These are phyloP conservation scores for Malurus splendens DNA, from an alignment of 2,797 vertebrate genomes.

Conservation along the genomic window DNA sequence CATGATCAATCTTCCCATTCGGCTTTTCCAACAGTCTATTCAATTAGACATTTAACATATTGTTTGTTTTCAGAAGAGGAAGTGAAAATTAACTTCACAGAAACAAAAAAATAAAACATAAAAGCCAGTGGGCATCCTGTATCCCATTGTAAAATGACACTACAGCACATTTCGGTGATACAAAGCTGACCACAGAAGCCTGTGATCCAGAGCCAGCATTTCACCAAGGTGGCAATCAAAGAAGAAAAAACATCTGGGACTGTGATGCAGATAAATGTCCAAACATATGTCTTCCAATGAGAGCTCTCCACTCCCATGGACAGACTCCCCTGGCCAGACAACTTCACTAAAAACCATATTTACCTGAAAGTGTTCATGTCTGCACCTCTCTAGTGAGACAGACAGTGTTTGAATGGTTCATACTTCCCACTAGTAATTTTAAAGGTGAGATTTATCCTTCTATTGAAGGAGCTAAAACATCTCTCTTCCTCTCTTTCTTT, in stretches of 20 bases:
- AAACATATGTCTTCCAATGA: not conserved
- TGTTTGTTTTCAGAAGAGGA: slow-evolving; percentile 16
- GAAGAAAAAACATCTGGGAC: not conserved
- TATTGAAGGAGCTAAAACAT: not conserved
- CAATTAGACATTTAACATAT: not conserved
- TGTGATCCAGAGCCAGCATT: not conserved
- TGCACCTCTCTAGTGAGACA: not conserved
- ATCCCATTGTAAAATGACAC: not conserved
- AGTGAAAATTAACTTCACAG: slow-evolving; percentile 28
- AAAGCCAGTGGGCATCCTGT: not conserved
- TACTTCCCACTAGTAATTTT: not conserved
- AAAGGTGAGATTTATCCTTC: not conserved
- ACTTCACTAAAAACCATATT: rapidly evolving
- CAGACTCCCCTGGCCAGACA: not conserved
- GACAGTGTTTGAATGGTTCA: not conserved
- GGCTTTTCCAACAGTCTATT: slow-evolving; percentile 6
- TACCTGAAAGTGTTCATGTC: not conserved
- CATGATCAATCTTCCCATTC: not conserved
- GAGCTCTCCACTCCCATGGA: not conserved
- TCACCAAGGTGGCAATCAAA: not conserved
- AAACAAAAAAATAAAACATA: slow-evolving; percentile 16
- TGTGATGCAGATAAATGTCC: not conserved
- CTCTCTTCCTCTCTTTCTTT: not conserved
- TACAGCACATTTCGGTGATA: not conserved
- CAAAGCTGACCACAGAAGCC: not conserved